Conservation (phyloP, 2,888 invertebrate genomes). For the Meteorus cinctellus region DNA sequence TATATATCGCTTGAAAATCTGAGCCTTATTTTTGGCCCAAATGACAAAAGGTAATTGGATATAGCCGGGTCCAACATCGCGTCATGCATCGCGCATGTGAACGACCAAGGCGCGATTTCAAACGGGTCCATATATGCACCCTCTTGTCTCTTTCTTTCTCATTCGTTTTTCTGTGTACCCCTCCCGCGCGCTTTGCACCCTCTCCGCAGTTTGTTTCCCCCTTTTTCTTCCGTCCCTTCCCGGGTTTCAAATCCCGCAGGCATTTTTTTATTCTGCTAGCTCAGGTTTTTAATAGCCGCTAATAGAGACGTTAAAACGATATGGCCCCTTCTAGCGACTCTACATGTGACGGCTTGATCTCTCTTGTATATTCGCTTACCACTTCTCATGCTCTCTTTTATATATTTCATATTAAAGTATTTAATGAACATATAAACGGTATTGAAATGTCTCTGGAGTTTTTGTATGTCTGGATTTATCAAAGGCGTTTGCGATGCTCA, state of each 20-base stretch:
- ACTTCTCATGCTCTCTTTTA: constrained; percentile 38
- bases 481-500: constrained; percentile 63
- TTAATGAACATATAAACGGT: background rate
- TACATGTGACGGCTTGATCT: constrained; percentile 38
- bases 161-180: constrained; percentile 28
- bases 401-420: constrained; percentile 5
- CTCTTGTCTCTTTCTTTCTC: constrained; percentile 44
- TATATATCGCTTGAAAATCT: constrained; percentile 44
- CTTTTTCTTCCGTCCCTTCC: constrained; percentile 42
- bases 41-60: constrained; percentile 73
- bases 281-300: constrained; percentile 72
- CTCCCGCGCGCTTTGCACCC: constrained; percentile 28
- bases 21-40: constrained; percentile 61
- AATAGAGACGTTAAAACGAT: constrained; percentile 74
- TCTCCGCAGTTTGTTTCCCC: constrained; percentile 33
- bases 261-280: constrained; percentile 47
- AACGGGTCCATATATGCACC: constrained; percentile 53
- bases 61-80: constrained; percentile 55
- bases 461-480: background rate
- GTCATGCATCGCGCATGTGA: constrained; percentile 60
- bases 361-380: constrained; percentile 30
- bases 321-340: constrained; percentile 62
- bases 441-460: background rate
- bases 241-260: constrained; percentile 31
- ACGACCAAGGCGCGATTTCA: constrained; percentile 62